These are phyloP conservation scores for Megatriorchis doriae DNA, from an alignment of 2,113 vertebrate genomes.

Conservation along the genomic window DNA sequence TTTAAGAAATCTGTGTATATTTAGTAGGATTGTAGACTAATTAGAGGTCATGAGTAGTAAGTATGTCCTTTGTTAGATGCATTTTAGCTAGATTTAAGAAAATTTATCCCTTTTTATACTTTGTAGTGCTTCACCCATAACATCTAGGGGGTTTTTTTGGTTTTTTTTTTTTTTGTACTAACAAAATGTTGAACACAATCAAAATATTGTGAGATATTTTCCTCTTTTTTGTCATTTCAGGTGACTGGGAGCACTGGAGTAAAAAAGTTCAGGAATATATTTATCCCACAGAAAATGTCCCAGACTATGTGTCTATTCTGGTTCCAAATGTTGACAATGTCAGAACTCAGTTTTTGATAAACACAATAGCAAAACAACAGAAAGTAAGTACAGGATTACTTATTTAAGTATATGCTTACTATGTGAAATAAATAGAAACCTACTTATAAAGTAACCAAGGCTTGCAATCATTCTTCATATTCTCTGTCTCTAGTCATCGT, in stretches of 20 bases:
- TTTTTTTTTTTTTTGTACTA: not conserved
- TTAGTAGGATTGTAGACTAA: not conserved
- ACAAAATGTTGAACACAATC: not conserved
- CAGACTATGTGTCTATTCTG: constrained; percentile 77
- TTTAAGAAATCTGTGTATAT: not conserved
- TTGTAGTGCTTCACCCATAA: not conserved
- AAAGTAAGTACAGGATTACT: constrained; percentile 66
- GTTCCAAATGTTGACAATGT: constrained; percentile 81
- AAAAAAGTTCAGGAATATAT: constrained; percentile 72
- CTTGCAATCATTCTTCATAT: not conserved
- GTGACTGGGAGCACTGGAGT: constrained; percentile 78
- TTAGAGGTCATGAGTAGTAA: not conserved
- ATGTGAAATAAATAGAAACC: not conserved
- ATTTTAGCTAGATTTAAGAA: not conserved
- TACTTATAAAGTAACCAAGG: not conserved
- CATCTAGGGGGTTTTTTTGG: no score
- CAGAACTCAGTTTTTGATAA: constrained; percentile 76
- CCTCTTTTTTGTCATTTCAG: not conserved
- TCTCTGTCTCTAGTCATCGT: not conserved
- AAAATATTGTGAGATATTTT: not conserved
- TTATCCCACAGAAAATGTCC: constrained; percentile 74
- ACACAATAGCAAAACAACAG: constrained; percentile 77
- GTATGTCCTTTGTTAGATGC: not conserved
- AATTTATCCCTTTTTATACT: not conserved
- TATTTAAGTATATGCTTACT: not conserved